Base-by-base conservation (phyloP, 2,797 vertebrate genomes). In the Parambassis ranga region DNA sequence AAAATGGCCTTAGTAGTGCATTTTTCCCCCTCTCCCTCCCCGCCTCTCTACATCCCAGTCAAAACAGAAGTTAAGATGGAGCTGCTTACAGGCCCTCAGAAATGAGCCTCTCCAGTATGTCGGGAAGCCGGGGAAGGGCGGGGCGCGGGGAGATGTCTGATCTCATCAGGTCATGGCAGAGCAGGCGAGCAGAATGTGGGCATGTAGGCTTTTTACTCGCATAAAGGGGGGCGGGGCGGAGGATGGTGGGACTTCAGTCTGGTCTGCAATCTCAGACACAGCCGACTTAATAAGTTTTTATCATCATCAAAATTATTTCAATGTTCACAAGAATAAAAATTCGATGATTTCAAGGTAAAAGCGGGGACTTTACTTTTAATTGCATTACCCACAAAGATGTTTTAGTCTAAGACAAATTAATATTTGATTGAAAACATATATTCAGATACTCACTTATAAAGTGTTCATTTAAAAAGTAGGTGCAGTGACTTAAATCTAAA, bases 81-180 rank as follows among this genome's bases (percentile, higher is more conserved):
- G 86, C 63, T 35, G 82, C 83, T 85, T 76, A 82, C 48, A 75
- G 73, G 62, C 49, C 15, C 16, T 67, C 52, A 50, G 69, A 84
- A 77, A 79, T n/a, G 61, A 82, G 65, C 71, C 74, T 60, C 77
- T 78, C 51, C 60, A 31, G 55, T 63, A 55, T 70, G 77, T 60
- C 20, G 65, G 79, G 56, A 53, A 70, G 51, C 58, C 39, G 9
- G 56, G 30, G 43, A 2, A 3, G 36, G 61, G 57, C n/a, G 14
- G 72, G 61, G 26, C 2, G 1, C 7, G 0, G 22, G 38, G 22
- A 20, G 14, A 36, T 43, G 85, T 90, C 87, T 74, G 74, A 83
- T 88, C 82, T 80, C 48, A 85, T 92, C 81, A 87, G 71, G 87
- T 89, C 88, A 88, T 7, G 13, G 76, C 57, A 33, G 79, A 75